Evolutionary conservation across 2,113 vertebrate species (phyloP).

Genomic region (Ceuthmochares aereus): DNA sequence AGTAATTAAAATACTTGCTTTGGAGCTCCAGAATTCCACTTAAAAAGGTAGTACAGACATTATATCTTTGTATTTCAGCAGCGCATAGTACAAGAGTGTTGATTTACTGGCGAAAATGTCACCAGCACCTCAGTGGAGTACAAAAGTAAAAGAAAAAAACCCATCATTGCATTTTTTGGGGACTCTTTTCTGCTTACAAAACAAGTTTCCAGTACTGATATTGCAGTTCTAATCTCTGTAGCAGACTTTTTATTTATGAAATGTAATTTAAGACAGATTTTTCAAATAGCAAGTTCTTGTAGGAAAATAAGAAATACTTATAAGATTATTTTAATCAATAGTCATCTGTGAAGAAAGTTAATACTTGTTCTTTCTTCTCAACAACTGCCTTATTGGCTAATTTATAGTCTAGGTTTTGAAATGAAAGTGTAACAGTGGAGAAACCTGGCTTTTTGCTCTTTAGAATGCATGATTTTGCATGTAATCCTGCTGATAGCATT

Average conservation of each 20-base stretch:
- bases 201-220: background rate
- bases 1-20: background rate
- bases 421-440: background rate
- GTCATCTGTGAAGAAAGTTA: background rate
- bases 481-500: background rate
- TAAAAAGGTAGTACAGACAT: background rate
- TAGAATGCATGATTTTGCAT: background rate
- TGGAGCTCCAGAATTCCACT: background rate
- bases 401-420: background rate
- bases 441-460: background rate
- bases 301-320: background rate
- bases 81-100: background rate
- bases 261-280: background rate
- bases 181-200: background rate
- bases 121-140: background rate
- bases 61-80: background rate
- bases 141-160: background rate
- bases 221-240: background rate
- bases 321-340: background rate
- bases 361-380: background rate
- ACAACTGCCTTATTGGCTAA: background rate
- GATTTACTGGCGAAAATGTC: slow-evolving; percentile 23
- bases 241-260: background rate
- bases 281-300: background rate
- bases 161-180: background rate